Percentiles rank a stretch among this genome's conserved stretches.
Conservation (phyloP, 2,888 invertebrate genomes). For the Mayetiola destructor region DNA sequence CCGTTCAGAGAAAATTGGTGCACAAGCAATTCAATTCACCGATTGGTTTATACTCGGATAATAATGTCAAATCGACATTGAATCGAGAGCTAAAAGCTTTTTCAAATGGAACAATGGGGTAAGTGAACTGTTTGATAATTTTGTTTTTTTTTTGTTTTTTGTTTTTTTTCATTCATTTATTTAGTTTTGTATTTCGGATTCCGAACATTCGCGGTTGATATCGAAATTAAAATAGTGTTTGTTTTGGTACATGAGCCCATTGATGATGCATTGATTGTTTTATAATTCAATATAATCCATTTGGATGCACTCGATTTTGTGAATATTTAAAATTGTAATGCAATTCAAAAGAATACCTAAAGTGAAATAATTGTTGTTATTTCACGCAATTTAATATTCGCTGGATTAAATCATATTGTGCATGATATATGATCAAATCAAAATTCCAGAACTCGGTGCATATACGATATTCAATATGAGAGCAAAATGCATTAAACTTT, state of each 20-base stretch:
- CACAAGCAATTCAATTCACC: constrained; percentile 86
- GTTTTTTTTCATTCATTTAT: background rate
- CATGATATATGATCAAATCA: no score
- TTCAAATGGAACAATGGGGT: constrained; percentile 69
- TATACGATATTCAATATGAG: no score
- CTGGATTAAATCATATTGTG: no score
- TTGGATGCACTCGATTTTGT: background rate
- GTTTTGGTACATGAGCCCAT: no score
- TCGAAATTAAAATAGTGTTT: background rate
- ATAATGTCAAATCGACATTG: constrained; percentile 66
- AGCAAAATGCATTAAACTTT: no score
- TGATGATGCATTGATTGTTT: background rate
- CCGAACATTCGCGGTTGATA: background rate
- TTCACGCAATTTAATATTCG: no score
- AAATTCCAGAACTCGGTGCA: no score
- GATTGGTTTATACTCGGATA: constrained; percentile 67
- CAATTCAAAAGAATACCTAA: no score
- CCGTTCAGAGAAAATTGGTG: constrained; percentile 53
- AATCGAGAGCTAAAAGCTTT: constrained; percentile 62
- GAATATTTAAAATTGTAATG: background rate
- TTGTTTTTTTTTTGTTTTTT: background rate
- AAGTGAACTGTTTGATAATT: constrained; percentile 33
- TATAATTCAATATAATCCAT: no score
- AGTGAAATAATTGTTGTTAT: no score
- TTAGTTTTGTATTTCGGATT: background rate